Evolutionary conservation across 2,113 vertebrate species (phyloP).

Genomic region (Corythoichthys intestinalis): DNA sequence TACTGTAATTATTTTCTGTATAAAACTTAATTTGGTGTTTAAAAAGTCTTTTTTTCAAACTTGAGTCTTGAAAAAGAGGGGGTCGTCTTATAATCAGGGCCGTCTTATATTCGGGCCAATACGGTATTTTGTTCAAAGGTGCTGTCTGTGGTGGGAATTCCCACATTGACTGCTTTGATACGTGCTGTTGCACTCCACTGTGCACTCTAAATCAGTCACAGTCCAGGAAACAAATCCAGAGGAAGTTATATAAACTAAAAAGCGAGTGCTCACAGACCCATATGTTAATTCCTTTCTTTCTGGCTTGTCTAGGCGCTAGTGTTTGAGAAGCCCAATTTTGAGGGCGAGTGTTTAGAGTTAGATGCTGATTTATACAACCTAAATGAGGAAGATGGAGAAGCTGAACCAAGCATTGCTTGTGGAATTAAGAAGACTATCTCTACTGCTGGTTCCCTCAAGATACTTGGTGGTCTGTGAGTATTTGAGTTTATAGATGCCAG

Average conservation of each 20-base stretch:
- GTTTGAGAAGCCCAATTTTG: constrained; percentile 88
- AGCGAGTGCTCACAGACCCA: not conserved
- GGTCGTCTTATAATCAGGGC: too few relatives aligned
- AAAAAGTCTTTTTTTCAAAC: too few relatives aligned
- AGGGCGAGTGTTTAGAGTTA: constrained; percentile 79
- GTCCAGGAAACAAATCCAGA: constrained; percentile 1
- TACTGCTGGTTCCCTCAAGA: constrained; percentile 85
- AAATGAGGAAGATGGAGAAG: constrained; percentile 33
- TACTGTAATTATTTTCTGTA: too few relatives aligned
- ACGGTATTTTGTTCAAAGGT: not conserved
- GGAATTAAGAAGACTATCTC: constrained; percentile 44
- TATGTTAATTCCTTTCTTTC: not conserved
- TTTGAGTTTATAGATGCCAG: not conserved
- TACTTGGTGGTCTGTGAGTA: constrained; percentile 89
- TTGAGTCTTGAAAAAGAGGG: too few relatives aligned
- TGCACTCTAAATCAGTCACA: not conserved
- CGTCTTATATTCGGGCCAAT: not conserved
- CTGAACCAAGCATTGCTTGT: not conserved
- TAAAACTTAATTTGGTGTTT: too few relatives aligned
- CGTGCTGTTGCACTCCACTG: not conserved
- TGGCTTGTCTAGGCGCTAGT: constrained; percentile 72
- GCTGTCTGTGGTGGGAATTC: not conserved
- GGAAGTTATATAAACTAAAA: not conserved
- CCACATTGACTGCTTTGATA: not conserved
- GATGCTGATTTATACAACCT: constrained; percentile 74